Base-by-base conservation (phyloP, 2,113 vertebrate genomes). In the Nerophis ophidion region DNA sequence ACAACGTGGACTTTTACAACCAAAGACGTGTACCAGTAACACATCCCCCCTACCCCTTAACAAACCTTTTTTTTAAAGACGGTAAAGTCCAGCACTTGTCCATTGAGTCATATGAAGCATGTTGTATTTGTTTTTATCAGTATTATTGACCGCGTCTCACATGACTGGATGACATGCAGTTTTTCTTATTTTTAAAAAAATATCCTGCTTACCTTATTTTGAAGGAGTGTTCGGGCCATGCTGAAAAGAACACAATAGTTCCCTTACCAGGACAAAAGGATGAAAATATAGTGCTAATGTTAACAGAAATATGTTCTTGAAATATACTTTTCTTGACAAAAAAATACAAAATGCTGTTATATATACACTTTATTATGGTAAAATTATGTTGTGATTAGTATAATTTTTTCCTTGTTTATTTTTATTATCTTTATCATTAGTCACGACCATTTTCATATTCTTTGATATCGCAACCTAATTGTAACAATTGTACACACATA, bases 1-100 rank as follows among this genome's bases (percentile, higher is more conserved):
- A 57, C 51, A 57, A 56, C 56, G 65, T 63, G 36, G 7, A 81
- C 45, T 74, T 59, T 75, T 62, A 65, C 65, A 74, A 77, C 82
- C 80, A 83, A 84, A 80, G 75, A 83, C 42, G 7, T 68, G 56
- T 65, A 38, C 44, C 66, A 49, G 14, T 48, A 59, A 53, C 26
- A 26, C 26, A 1, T n/a, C 16, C 12, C 44, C 17, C 49, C 19
- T 10, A 2, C 12, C 50, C 10, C 10, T 5, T 4, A 14, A 4
- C 26, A 26, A 26, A 26, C 26, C 3, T 26, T 26, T 26, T 26
- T 26, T 26, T 40, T 8, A 8, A 40, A 40, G 6, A 40, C 38
- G 8, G 2, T 56, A 72, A 72, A 70, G 67, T 64, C 80, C 76
- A 79, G 86, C 84, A 85, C 83, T 86, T 86, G 71, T 80, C 74